These are phyloP conservation scores for Epicauta chinensis DNA, from an alignment of 1,140 invertebrate genomes.

Conservation along the genomic window DNA sequence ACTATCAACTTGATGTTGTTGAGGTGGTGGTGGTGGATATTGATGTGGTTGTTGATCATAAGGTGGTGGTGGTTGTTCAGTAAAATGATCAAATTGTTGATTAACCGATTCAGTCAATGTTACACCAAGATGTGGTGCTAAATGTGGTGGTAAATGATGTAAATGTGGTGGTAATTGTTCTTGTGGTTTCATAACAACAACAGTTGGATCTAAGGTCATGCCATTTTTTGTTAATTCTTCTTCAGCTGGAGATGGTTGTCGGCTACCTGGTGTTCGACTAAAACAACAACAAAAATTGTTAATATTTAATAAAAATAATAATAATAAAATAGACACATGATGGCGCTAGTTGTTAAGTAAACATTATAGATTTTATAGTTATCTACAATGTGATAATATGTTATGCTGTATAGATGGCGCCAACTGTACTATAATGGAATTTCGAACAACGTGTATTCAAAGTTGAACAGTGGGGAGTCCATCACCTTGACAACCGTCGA, in stretches of 20 bases:
- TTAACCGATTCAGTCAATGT: conserved; percentile 43
- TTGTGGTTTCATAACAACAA: conserved; percentile 51
- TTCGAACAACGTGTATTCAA: no score
- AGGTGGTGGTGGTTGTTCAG: conserved; percentile 30
- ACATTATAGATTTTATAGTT: neutral
- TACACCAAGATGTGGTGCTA: conserved; percentile 42
- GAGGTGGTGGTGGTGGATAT: conserved; percentile 38
- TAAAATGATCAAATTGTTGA: conserved; percentile 42
- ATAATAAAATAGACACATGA: no score
- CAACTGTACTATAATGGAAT: neutral
- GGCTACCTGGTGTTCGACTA: conserved; percentile 81
- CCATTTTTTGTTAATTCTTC: conserved; percentile 66
- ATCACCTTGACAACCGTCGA: conserved; percentile 35
- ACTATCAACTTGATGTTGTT: conserved; percentile 40
- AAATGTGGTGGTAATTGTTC: conserved; percentile 38
- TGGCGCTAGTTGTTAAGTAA: no score
- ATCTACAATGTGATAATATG: neutral
- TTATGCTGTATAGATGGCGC: conserved; percentile 4
- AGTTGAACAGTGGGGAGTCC: conserved; percentile 14
- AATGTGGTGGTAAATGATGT: conserved; percentile 42
- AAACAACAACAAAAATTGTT: conserved; percentile 18
- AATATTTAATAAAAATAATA: no score
- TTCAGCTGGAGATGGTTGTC: conserved; percentile 84
- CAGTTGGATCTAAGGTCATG: conserved; percentile 47
- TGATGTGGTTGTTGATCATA: conserved; percentile 37